Conservation (phyloP, 92 coral and sea anemone species). For the Siderastrea radians region DNA sequence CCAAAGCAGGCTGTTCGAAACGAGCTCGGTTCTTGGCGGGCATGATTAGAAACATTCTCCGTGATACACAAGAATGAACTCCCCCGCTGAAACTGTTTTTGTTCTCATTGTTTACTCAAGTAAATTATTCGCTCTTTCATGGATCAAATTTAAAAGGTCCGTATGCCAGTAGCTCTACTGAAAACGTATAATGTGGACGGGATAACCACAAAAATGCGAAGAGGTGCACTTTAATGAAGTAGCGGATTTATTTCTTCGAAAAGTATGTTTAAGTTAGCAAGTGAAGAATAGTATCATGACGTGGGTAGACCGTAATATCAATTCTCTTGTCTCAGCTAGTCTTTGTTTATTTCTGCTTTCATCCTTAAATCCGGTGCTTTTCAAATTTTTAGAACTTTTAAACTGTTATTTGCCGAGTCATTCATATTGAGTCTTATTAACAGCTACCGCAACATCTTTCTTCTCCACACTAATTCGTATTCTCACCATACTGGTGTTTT, state of each 20-base stretch:
- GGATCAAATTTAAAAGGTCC: background rate
- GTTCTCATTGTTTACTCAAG: background rate
- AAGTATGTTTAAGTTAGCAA: background rate
- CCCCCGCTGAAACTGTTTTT: conserved; percentile 17
- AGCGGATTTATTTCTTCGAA: background rate
- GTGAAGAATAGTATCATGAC: background rate
- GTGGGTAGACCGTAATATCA: background rate
- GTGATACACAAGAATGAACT: conserved; percentile 15
- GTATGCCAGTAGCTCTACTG: background rate
- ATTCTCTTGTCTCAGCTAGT: too few relatives aligned
- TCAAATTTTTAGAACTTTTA: background rate
- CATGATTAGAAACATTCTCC: background rate
- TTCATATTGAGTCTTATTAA: too few relatives aligned
- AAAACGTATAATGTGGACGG: background rate
- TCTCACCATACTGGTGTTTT: too few relatives aligned
- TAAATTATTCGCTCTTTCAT: background rate
- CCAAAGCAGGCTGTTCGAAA: background rate
- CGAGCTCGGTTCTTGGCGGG: background rate
- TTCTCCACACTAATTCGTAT: too few relatives aligned
- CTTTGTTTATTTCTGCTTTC: background rate
- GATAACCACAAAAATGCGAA: background rate
- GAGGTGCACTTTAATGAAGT: background rate
- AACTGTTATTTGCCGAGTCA: background rate
- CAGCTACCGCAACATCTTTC: too few relatives aligned
- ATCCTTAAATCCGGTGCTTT: background rate